Conservation (phyloP, 2,113 vertebrate species). For the Amblyopsis rosae region DNA sequence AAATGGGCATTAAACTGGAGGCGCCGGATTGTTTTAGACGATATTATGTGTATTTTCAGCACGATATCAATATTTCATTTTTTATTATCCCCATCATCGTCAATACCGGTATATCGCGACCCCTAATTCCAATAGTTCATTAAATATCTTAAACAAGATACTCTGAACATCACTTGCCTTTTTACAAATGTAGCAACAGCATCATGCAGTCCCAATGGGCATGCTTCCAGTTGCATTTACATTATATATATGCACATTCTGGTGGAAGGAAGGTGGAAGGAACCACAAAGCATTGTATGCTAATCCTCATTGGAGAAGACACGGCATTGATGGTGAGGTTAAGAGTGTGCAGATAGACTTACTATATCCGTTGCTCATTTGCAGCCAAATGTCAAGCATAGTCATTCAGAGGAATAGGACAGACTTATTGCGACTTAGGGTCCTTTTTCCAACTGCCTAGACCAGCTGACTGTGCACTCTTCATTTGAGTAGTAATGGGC, state of each 20-base stretch:
- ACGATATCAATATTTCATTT: too few relatives aligned
- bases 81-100: too few relatives aligned
- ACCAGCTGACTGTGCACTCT: constrained; percentile 4
- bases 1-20: too few relatives aligned
- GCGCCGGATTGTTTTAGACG: too few relatives aligned
- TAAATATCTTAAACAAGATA: too few relatives aligned
- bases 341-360: not conserved
- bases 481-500: not conserved
- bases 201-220: not conserved
- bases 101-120: too few relatives aligned
- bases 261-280: not conserved
- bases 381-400: constrained; percentile 42
- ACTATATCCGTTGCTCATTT: constrained; percentile 21
- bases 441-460: constrained; percentile 21
- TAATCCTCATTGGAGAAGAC: constrained; percentile 9
- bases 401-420: constrained; percentile 27
- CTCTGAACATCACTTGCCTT: too few relatives aligned
- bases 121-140: too few relatives aligned
- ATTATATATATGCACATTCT: not conserved
- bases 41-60: too few relatives aligned
- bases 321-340: not conserved
- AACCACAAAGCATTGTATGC: not conserved
- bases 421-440: constrained; percentile 14
- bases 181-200: not conserved
- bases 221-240: constrained; percentile 2